Base-by-base conservation (phyloP, 1,140 invertebrate species). In the Drosophila bocqueti region DNA sequence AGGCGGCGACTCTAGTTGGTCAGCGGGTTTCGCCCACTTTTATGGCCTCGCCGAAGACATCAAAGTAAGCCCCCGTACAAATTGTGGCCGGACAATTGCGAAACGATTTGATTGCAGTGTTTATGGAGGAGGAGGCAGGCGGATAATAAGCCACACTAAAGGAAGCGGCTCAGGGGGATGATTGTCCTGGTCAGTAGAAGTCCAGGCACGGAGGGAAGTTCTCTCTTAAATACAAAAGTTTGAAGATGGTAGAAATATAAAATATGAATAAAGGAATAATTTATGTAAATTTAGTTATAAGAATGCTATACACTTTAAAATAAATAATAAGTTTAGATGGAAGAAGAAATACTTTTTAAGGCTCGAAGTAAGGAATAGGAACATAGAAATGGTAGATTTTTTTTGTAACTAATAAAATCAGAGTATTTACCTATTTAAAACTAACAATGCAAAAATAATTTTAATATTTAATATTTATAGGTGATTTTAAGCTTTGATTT, bases 31-130 rank as follows among this genome's bases (percentile, higher is more conserved):
- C 59, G 68, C 57, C 74, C 55, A 66, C 45, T 86, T 85, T 78
- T 82, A 81, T 76, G 79, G 67, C 38, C 43, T 50, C 46, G 36
- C 11, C 54, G 31, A 5, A 18, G 60, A 47, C 69, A 83, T 83
- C 65, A 83, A 74, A 66, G 69, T 85, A 85, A 86, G 79, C 79
- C 79, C 73, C 42, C 49, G 43, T 29, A 61, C 46, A 79, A 86
- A 86, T 83, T 79, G 76, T 36, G 45, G 54, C 36, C 49, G 73
- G 46, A 67, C 78, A 86, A 86, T 79, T 78, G 79, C 57, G 24
- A 62, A 40, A 55, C 34, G 49, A 62, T 63, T 57, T 72, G 67
- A 71, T 72, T 71, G 68, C 38, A 47, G 34, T 34, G 8, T 18
- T 18, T 18, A 21, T 21, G 45, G 4, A 38, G 47, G 26, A 8